These are phyloP conservation scores for Archips crataeganus DNA, from an alignment of 2,888 invertebrate species.

Conservation along the genomic window DNA sequence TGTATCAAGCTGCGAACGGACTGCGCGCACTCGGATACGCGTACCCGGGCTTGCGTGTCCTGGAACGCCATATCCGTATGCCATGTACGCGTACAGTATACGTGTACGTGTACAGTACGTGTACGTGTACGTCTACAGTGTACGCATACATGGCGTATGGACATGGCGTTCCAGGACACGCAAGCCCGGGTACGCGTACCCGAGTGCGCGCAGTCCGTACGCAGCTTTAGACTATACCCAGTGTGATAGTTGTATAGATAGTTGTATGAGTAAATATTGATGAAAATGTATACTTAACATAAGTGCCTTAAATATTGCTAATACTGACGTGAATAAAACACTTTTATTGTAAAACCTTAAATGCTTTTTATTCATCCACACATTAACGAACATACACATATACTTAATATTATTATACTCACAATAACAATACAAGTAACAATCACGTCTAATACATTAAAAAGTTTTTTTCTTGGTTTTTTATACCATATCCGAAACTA, in stretches of 20 bases:
- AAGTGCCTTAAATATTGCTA: not conserved
- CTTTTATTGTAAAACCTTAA: constrained; percentile 47
- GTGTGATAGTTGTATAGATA: no score
- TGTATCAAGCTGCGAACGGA: no score
- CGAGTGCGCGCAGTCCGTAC: no score
- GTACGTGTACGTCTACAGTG: no score
- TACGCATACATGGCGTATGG: no score
- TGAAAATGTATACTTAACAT: not conserved
- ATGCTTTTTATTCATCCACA: constrained; percentile 58
- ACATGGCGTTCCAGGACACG: no score
- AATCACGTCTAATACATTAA: constrained; percentile 10
- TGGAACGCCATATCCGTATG: no score
- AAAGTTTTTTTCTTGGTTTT: not conserved
- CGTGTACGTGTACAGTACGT: no score
- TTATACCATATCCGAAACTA: not conserved
- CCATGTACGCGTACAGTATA: no score
- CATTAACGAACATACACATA: constrained; percentile 61
- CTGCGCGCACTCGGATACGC: no score
- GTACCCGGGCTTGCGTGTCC: no score
- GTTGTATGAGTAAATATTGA: not conserved
- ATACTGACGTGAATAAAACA: constrained; percentile 28
- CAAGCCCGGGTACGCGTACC: no score
- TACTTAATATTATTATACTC: constrained; percentile 76
- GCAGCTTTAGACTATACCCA: not conserved
- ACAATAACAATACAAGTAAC: constrained; percentile 73